A percentile compares a stretch with the other conserved stretches of the same genome.
These are phyloP conservation scores for Chaetodon auriga DNA, from an alignment of 2,113 vertebrate genomes.

Conservation along the genomic window DNA sequence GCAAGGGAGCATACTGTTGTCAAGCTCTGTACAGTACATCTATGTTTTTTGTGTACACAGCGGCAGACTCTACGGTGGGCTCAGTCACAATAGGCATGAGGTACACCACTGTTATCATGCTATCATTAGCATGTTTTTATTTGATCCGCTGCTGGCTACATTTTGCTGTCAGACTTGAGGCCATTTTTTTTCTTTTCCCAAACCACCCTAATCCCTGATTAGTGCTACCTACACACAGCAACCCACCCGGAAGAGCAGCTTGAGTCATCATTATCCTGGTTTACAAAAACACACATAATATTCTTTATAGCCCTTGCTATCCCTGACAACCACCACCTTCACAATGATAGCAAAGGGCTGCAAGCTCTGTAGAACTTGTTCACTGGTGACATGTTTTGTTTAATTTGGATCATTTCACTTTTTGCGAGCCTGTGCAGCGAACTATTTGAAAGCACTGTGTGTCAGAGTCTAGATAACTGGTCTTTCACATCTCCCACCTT, in stretches of 20 bases:
- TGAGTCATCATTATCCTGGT: slow-evolving; percentile 68
- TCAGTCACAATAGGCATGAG: slow-evolving; percentile 38
- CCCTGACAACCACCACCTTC: slow-evolving; percentile 28
- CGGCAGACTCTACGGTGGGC: slow-evolving; percentile 11
- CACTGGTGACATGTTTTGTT: neutral
- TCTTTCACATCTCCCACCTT: neutral
- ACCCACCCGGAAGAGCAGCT: slow-evolving; percentile 54
- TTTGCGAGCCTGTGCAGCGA: slow-evolving; percentile 2
- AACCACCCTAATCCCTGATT: slow-evolving; percentile 73
- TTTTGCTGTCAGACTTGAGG: slow-evolving; percentile 41
- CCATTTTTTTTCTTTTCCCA: slow-evolving; percentile 24
- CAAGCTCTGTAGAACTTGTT: neutral
- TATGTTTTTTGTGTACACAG: slow-evolving; percentile 39
- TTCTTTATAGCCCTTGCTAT: slow-evolving; percentile 18
- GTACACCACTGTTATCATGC: slow-evolving; percentile 43
- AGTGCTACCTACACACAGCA: slow-evolving; percentile 57
- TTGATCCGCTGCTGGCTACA: slow-evolving; percentile 38
- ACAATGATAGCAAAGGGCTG: slow-evolving; percentile 5
- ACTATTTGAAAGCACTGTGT: neutral
- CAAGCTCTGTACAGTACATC: slow-evolving; percentile 22
- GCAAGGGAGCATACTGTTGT: slow-evolving; percentile 46
- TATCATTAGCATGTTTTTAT: slow-evolving; percentile 61
- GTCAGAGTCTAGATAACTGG: slow-evolving; percentile 4
- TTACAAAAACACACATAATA: slow-evolving; percentile 53
- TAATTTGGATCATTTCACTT: slow-evolving; percentile 23